These are phyloP conservation scores for Cryptomyrus ogoouensis DNA, from an alignment of 2,113 vertebrate genomes.

Conservation along the genomic window DNA sequence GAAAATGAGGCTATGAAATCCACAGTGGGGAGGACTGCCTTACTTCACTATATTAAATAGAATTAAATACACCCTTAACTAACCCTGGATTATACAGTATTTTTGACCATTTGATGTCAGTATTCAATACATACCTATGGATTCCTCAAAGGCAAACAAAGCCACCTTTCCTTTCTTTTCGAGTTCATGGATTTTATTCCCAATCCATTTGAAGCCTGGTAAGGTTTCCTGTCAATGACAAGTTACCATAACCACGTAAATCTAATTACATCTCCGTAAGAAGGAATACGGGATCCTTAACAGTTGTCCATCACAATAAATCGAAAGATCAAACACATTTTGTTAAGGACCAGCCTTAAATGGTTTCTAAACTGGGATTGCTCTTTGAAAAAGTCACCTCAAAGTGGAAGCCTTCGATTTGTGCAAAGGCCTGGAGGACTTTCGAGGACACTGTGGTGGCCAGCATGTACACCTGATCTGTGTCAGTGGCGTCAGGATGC, in stretches of 20 bases:
- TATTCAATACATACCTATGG: slow-evolving; percentile 70
- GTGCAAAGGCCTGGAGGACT: slow-evolving; percentile 77
- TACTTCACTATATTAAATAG: not conserved
- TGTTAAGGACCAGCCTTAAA: not conserved
- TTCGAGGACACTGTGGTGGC: slow-evolving; percentile 90
- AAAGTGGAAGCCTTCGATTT: slow-evolving; percentile 80
- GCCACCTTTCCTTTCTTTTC: slow-evolving; percentile 70
- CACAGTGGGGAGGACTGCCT: not conserved
- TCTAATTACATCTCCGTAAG: not conserved
- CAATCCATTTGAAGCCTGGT: slow-evolving; percentile 95
- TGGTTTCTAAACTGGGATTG: not conserved
- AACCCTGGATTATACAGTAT: not conserved
- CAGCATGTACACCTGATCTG: slow-evolving; percentile 74
- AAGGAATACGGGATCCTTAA: not conserved
- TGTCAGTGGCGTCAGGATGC: slow-evolving; percentile 50
- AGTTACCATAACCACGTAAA: not conserved
- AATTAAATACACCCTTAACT: not conserved
- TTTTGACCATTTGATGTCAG: not conserved
- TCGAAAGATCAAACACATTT: not conserved
- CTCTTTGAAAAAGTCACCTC: slow-evolving; percentile 59
- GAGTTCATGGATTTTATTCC: slow-evolving; percentile 79
- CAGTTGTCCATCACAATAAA: not conserved
- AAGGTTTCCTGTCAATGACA: slow-evolving; percentile 78
- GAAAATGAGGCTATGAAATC: not conserved
- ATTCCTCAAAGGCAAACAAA: slow-evolving; percentile 92